Evolutionary conservation across 2,888 invertebrate species (phyloP).

Genomic region (Hypolimnas misippus): DNA sequence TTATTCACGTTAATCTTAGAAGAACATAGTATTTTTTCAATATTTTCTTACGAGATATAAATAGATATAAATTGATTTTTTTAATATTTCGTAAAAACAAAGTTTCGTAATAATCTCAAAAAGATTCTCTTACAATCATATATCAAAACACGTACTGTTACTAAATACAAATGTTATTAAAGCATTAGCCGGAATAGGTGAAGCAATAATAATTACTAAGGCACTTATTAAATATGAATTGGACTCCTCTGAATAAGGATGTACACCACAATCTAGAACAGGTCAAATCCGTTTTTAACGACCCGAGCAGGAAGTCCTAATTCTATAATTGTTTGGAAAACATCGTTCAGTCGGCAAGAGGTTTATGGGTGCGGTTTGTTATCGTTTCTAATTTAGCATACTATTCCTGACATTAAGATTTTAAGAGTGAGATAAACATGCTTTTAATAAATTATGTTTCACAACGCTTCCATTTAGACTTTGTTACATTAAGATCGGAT

Average conservation of each 20-base stretch:
- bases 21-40: too few species aligned
- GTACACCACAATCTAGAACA: constrained; percentile 42
- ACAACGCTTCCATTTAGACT: neutral
- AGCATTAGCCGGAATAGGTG: neutral
- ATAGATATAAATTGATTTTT: too few species aligned
- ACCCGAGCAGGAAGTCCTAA: constrained; percentile 68
- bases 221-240: constrained; percentile 12
- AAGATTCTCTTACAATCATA: too few species aligned
- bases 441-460: constrained; percentile 1
- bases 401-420: constrained; percentile 15
- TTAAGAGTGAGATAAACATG: constrained; percentile 5
- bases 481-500: neutral
- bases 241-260: constrained; percentile 42
- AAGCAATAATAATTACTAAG: neutral
- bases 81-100: too few species aligned
- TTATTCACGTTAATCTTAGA: too few species aligned
- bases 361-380: constrained; percentile 35
- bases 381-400: constrained; percentile 23
- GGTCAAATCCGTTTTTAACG: constrained; percentile 46
- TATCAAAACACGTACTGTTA: neutral
- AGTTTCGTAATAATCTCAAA: too few species aligned
- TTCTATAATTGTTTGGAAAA: constrained; percentile 73
- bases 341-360: constrained; percentile 35
- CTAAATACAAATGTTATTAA: neutral
- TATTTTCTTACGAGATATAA: too few species aligned